Conservation (phyloP, 2,888 invertebrate species). For the Cephus spinipes region DNA sequence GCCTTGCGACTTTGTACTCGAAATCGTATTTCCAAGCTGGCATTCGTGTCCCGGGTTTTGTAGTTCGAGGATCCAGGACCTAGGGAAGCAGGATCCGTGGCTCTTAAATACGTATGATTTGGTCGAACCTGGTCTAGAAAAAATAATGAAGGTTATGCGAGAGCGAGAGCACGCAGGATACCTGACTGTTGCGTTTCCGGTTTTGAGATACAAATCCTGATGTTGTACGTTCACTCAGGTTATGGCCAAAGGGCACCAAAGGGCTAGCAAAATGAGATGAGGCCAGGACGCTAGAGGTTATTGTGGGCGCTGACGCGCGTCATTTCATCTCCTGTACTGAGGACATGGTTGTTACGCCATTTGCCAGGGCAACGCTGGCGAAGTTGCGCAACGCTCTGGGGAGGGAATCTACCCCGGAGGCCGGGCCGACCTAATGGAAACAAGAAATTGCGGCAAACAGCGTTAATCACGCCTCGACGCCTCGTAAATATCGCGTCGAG, state of each 20-base stretch:
- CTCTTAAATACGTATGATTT: not conserved
- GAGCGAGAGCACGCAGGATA: not conserved
- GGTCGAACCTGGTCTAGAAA: not conserved
- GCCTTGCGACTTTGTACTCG: conserved; percentile 9
- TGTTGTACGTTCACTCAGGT: not conserved
- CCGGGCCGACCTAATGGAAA: conserved; percentile 65
- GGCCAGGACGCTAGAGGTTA: conserved; percentile 52
- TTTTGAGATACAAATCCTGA: not conserved
- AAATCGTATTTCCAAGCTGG: not conserved
- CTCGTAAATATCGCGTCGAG: conserved; percentile 55
- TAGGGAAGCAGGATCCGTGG: not conserved
- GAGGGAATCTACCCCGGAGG: conserved; percentile 61
- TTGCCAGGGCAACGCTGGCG: conserved; percentile 40
- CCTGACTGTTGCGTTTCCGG: not conserved
- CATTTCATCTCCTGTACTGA: conserved; percentile 62
- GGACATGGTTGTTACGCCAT: conserved; percentile 56
- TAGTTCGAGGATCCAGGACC: not conserved
- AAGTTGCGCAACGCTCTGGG: conserved; percentile 46
- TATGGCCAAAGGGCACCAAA: not conserved
- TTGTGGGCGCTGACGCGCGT: conserved; percentile 64
- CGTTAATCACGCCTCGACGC: conserved; percentile 63
- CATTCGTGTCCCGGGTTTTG: not conserved
- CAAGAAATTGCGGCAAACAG: conserved; percentile 67
- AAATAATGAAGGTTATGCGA: not conserved
- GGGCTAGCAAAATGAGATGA: conserved; percentile 33